Percentiles rank a stretch among this genome's conserved stretches.
phyloP scores from a whole-genome alignment of 1,140 invertebrate genomes.

The Helicoverpa armigera region DNA sequence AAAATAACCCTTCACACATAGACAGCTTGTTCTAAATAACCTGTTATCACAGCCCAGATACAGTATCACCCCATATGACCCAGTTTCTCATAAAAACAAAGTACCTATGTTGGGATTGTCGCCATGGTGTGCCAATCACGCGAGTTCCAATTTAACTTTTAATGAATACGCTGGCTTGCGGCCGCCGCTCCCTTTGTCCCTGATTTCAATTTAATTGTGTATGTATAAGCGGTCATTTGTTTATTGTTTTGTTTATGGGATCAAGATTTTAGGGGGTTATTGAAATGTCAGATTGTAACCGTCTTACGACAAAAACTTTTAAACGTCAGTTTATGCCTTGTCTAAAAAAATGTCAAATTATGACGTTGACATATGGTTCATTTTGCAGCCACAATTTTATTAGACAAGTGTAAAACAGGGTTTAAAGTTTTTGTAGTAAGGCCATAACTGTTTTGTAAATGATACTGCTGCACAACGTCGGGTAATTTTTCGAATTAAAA shows the following conservation, averaged over 20 bases:
- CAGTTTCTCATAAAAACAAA: conserved; percentile 25
- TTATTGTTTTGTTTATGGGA: not conserved
- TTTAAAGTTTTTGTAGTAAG: too few species aligned
- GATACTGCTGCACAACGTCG: too few species aligned
- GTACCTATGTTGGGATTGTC: not conserved
- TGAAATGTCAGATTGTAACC: not conserved
- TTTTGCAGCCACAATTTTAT: too few species aligned
- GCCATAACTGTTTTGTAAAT: too few species aligned
- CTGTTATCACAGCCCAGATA: not conserved
- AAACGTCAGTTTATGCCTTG: too few species aligned
- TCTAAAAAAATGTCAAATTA: too few species aligned
- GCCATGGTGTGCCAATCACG: conserved; percentile 36
- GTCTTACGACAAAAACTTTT: too few species aligned
- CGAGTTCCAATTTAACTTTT: conserved; percentile 43
- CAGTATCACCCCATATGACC: conserved; percentile 20
- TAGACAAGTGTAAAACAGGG: too few species aligned
- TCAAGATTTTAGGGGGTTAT: not conserved
- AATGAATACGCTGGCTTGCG: conserved; percentile 24
- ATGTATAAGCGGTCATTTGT: conserved; percentile 31
- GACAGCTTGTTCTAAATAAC: too few species aligned
- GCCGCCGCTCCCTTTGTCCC: conserved; percentile 13
- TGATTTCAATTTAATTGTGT: conserved; percentile 44
- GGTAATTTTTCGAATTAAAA: too few species aligned
- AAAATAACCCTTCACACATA: too few species aligned
- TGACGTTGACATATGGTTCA: too few species aligned